Conservation (phyloP, 2,888 invertebrate genomes). For the Melieria crassipennis region DNA sequence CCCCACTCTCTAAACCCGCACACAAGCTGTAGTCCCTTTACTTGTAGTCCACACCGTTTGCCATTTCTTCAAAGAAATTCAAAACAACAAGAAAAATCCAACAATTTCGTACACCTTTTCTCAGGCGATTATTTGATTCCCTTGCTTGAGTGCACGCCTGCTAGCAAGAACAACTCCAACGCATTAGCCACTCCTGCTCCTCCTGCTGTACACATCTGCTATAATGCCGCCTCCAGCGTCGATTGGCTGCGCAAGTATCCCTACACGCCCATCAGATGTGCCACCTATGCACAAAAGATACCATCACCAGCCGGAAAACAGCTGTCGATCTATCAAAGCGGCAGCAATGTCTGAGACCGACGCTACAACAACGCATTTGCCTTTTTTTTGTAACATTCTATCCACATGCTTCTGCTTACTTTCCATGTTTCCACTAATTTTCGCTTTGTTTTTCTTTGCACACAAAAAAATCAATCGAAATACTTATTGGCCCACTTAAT, state of each 20-base stretch:
- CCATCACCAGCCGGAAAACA: slow-evolving; percentile 17
- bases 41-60: too few species aligned
- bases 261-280: slow-evolving; percentile 3
- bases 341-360: slow-evolving; percentile 30
- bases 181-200: background rate
- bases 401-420: too few species aligned
- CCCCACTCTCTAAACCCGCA: too few species aligned
- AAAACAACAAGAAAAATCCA: slow-evolving; percentile 8
- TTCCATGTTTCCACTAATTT: too few species aligned
- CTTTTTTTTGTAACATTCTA: too few species aligned
- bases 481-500: too few species aligned
- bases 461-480: too few species aligned
- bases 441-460: too few species aligned
- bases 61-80: background rate
- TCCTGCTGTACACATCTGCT: background rate
- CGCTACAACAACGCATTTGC: background rate
- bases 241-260: slow-evolving; percentile 1
- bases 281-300: slow-evolving; percentile 5
- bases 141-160: slow-evolving; percentile 33
- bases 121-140: slow-evolving; percentile 40
- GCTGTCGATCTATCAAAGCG: slow-evolving; percentile 20
- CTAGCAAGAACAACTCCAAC: slow-evolving; percentile 4
- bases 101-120: slow-evolving; percentile 12
- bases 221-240: slow-evolving; percentile 8
- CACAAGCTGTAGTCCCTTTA: too few species aligned